These are phyloP conservation scores for Porites lobata DNA, from an alignment of 92 coral and sea anemone species.

Conservation along the genomic window DNA sequence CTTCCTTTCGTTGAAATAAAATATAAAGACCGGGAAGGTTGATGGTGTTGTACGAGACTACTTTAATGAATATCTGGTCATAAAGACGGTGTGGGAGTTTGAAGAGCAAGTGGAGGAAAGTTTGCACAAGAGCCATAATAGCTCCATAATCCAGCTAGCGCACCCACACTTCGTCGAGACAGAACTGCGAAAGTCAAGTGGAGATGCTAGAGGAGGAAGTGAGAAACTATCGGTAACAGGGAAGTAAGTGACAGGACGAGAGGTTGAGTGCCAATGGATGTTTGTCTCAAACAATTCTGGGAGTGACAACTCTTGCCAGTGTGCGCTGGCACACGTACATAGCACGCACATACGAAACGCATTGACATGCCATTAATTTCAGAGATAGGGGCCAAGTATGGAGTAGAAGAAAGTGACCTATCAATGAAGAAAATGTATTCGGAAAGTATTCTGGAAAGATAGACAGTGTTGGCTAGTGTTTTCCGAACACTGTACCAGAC, in stretches of 20 bases:
- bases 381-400: constrained; percentile 34
- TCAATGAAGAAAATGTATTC: constrained; percentile 11
- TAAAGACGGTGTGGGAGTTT: constrained; percentile 17
- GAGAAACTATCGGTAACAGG: too few species aligned
- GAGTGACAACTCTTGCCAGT: too few species aligned
- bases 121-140: not conserved
- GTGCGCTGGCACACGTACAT: too few species aligned
- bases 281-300: too few species aligned
- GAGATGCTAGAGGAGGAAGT: too few species aligned
- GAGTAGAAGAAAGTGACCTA: constrained; percentile 3
- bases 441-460: constrained; percentile 11
- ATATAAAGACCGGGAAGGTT: constrained; percentile 11
- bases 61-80: constrained; percentile 15
- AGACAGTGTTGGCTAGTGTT: constrained; percentile 13
- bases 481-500: constrained; percentile 32
- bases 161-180: too few species aligned
- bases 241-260: too few species aligned
- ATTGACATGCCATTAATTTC: constrained; percentile 30
- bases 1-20: not conserved
- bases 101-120: not conserved
- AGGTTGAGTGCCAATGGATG: too few species aligned
- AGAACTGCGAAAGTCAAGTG: too few species aligned
- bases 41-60: not conserved
- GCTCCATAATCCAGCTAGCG: too few species aligned
- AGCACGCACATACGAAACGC: not conserved